Conservation (phyloP, 2,113 vertebrate genomes). For the Vulpes vulpes region DNA sequence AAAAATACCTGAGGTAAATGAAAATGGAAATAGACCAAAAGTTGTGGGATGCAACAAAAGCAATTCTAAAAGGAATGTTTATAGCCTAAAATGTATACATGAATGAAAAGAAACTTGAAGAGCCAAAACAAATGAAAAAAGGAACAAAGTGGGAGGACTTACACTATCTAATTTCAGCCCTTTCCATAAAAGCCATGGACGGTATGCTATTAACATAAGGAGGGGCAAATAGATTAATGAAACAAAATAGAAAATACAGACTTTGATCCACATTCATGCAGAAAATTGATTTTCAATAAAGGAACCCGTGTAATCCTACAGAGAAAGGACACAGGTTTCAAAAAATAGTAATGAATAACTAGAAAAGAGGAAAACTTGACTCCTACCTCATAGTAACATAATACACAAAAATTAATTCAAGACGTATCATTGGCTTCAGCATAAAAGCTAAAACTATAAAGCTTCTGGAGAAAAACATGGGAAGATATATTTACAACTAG, state of each 20-base stretch:
- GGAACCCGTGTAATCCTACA: neutral
- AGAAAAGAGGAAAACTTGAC: neutral
- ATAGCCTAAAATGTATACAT: neutral
- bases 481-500: neutral
- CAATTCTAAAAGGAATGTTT: neutral
- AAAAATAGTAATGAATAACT: neutral
- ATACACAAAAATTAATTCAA: neutral
- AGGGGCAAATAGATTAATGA: neutral
- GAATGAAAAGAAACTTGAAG: neutral
- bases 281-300: slow-evolving; percentile 15
- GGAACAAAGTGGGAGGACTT: neutral
- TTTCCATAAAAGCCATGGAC: neutral
- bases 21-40: neutral
- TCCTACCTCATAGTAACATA: neutral
- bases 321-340: neutral
- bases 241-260: neutral
- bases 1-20: neutral
- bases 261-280: neutral
- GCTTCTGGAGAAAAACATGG: neutral
- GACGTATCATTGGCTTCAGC: neutral
- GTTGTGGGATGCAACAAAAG: neutral
- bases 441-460: neutral
- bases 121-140: neutral
- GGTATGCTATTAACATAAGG: neutral
- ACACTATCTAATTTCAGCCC: neutral